A percentile compares a stretch with the other conserved stretches of the same genome.
phyloP scores from a whole-genome alignment of 2,113 vertebrate genomes.

The Pollachius pollachius region DNA sequence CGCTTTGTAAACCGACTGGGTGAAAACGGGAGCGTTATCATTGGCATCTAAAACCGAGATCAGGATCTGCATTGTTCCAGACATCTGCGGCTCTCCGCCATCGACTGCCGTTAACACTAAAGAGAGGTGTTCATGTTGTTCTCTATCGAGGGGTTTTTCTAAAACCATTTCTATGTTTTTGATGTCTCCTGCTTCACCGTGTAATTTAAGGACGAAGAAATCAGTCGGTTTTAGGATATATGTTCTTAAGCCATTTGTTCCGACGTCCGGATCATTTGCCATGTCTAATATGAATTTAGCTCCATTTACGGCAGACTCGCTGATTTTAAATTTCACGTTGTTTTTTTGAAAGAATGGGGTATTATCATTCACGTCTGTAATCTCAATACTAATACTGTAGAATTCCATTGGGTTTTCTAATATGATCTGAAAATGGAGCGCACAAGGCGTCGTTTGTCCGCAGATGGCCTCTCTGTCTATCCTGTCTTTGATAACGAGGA shows the following conservation, averaged over 20 bases:
- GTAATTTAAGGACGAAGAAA: constrained; percentile 59
- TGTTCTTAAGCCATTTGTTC: constrained; percentile 59
- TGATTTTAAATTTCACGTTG: constrained; percentile 54
- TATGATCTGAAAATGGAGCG: constrained; percentile 68
- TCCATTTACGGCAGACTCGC: constrained; percentile 44
- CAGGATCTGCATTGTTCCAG: constrained; percentile 57
- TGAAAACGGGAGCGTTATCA: constrained; percentile 61
- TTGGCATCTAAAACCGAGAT: constrained; percentile 58
- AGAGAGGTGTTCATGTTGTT: constrained; percentile 44
- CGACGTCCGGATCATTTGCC: constrained; percentile 61
- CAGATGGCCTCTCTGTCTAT: constrained; percentile 69
- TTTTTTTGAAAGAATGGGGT: constrained; percentile 52
- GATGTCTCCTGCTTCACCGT: constrained; percentile 32
- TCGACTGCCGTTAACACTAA: constrained; percentile 64
- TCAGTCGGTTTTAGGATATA: constrained; percentile 48
- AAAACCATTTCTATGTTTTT: constrained; percentile 61
- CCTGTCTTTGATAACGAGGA: constrained; percentile 38
- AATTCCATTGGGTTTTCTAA: constrained; percentile 68
- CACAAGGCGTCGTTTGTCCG: constrained; percentile 53
- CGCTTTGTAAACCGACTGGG: constrained; percentile 52
- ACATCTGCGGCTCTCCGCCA: constrained; percentile 66
- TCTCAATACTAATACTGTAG: constrained; percentile 55
- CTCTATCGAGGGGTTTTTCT: constrained; percentile 55
- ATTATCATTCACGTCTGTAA: constrained; percentile 65
- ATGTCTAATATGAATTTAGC: constrained; percentile 56